Evolutionary conservation across 2,113 vertebrate species (phyloP).

Genomic region (Muntiacus muntjak): DNA sequence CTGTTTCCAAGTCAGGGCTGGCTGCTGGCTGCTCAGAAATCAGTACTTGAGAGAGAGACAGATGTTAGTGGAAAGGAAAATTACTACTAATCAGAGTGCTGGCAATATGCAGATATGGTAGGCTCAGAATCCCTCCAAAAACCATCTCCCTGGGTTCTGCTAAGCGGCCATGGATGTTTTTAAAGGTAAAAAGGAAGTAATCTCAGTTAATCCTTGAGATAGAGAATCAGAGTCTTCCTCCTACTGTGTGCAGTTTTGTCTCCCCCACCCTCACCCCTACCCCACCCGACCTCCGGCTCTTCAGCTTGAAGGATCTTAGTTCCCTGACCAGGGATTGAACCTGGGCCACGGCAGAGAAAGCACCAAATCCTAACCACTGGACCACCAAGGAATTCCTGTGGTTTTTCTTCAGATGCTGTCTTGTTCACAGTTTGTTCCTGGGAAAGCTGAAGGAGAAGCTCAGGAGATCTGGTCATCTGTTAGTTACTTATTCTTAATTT

Average conservation of each 20-base stretch:
- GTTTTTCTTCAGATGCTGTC: not conserved
- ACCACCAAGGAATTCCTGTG: not conserved
- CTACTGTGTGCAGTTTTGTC: not conserved
- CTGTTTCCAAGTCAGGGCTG: not conserved
- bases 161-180: not conserved
- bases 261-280: too few relatives aligned
- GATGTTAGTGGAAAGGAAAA: not conserved
- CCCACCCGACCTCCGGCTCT: not conserved
- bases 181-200: not conserved
- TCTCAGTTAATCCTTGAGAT: not conserved
- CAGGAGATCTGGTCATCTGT: not conserved
- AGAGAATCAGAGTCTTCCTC: too few relatives aligned
- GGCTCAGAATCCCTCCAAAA: not conserved
- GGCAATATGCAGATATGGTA: not conserved
- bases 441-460: not conserved
- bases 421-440: not conserved
- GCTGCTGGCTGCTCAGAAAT: not conserved
- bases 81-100: not conserved
- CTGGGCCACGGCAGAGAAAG: not conserved
- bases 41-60: not conserved
- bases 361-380: not conserved
- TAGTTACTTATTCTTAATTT: not conserved
- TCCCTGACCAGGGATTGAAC: not conserved
- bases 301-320: not conserved
- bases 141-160: not conserved